Conservation (phyloP, 2,888 invertebrate species). For the Teleiodes luculella region DNA sequence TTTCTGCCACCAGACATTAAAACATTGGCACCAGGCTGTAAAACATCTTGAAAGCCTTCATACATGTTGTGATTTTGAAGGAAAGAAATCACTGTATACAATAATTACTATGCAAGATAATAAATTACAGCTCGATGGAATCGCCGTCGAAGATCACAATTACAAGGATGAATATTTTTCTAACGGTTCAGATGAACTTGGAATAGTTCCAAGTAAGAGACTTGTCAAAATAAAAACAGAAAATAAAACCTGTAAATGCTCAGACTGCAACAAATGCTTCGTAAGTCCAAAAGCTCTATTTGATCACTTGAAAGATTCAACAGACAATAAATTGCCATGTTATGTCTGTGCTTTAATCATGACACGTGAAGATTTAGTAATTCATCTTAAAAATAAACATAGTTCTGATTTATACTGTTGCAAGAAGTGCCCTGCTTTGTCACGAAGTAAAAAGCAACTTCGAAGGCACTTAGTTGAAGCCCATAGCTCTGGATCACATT, state of each 20-base stretch:
- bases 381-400: conserved; percentile 45
- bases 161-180: not conserved
- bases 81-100: conserved; percentile 33
- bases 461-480: conserved; percentile 39
- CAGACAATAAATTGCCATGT: conserved; percentile 53
- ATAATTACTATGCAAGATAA: conserved; percentile 35
- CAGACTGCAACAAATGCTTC: conserved; percentile 53
- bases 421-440: conserved; percentile 54
- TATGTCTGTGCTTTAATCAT: conserved; percentile 55
- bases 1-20: conserved; percentile 42
- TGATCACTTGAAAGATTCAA: conserved; percentile 56
- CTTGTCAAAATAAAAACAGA: not conserved
- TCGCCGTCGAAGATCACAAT: not conserved
- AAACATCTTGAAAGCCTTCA: conserved; percentile 41
- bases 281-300: conserved; percentile 43
- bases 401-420: conserved; percentile 42
- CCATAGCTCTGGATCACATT: conserved; percentile 44
- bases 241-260: conserved; percentile 40
- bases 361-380: conserved; percentile 44
- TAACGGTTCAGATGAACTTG: not conserved
- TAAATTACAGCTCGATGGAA: conserved; percentile 32
- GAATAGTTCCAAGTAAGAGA: not conserved
- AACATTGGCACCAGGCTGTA: conserved; percentile 46
- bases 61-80: conserved; percentile 20
- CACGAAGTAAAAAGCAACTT: conserved; percentile 34